Conservation (phyloP, 2,888 invertebrate genomes). For the Phorcus lineatus region DNA sequence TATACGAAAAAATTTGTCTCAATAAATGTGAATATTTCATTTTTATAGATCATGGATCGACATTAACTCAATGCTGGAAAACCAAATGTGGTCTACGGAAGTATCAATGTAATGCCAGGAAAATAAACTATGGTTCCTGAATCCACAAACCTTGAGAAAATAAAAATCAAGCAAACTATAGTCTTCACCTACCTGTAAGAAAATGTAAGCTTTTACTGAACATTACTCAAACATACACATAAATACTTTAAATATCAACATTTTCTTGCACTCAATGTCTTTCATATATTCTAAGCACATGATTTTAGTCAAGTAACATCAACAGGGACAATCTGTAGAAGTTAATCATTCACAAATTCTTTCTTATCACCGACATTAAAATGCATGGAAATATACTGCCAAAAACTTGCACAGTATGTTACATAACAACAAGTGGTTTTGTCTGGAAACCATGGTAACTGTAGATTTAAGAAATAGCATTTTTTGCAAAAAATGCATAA, state of each 20-base stretch:
- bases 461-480: neutral
- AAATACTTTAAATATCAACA: neutral
- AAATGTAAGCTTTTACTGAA: neutral
- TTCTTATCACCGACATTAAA: neutral
- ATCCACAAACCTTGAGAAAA: neutral
- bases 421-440: slow-evolving; percentile 2
- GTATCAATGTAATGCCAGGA: neutral
- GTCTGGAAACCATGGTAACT: neutral
- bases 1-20: too few relatives aligned
- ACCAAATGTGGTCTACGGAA: neutral
- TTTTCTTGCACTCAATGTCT: neutral
- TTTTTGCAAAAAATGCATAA: neutral
- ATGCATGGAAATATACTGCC: neutral
- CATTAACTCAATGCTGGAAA: neutral
- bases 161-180: neutral
- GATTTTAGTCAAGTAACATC: neutral
- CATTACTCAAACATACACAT: slow-evolving; percentile 1
- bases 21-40: neutral
- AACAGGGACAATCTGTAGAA: slow-evolving; percentile 3
- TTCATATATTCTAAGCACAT: neutral
- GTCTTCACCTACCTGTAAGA: neutral
- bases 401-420: neutral
- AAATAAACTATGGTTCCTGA: neutral
- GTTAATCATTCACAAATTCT: neutral
- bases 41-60: neutral